Percentiles rank a stretch among this genome's conserved stretches.
These are phyloP conservation scores for Acanthiza pusilla DNA, from an alignment of 2,797 vertebrate genomes.

Conservation along the genomic window DNA sequence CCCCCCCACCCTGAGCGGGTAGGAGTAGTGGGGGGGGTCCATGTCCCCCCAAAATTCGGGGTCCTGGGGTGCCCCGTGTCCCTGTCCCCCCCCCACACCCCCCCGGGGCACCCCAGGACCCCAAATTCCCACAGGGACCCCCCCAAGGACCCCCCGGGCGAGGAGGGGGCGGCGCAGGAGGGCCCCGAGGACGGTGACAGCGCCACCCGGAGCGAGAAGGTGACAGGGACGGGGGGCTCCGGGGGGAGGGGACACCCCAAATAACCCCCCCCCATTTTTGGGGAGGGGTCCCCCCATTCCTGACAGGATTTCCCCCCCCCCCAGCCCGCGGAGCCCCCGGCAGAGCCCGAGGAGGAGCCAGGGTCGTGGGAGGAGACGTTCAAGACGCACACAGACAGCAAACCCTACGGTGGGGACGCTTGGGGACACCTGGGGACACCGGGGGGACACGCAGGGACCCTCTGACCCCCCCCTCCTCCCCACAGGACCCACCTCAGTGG, in stretches of 20 bases:
- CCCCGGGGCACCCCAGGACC: neutral
- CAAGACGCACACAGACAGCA: conserved; percentile 89
- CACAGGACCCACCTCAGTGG: neutral
- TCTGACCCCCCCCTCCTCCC: neutral
- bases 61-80: neutral
- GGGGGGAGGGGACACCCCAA: neutral
- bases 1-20: too few species aligned
- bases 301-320: neutral
- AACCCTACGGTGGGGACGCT: conserved; percentile 80
- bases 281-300: neutral
- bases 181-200: neutral
- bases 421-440: neutral
- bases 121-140: neutral
- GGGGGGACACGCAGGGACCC: neutral
- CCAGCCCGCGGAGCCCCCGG: neutral
- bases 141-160: neutral
- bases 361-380: conserved; percentile 94
- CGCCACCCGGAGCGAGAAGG: neutral
- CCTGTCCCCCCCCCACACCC: neutral
- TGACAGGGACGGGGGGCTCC: neutral
- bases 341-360: conserved; percentile 57
- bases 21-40: neutral
- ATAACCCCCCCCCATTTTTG: neutral
- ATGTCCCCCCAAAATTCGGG: neutral
- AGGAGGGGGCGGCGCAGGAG: neutral